phyloP scores from a whole-genome alignment of 2,797 vertebrate species.

The Schizopygopsis pylzovi region DNA sequence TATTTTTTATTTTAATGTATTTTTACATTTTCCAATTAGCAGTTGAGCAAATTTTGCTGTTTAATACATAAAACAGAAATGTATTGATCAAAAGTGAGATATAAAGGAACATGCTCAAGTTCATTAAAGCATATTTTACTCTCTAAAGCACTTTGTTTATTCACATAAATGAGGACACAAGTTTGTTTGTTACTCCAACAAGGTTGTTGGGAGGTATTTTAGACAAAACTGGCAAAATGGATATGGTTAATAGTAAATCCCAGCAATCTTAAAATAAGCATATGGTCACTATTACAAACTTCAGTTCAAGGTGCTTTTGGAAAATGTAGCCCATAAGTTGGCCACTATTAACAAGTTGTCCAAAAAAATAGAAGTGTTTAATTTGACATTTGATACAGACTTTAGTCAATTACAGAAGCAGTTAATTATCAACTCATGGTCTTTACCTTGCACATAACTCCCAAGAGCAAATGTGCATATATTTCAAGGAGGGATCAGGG shows the following conservation, averaged over 20 bases:
- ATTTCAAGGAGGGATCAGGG: neutral
- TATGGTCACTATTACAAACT: neutral
- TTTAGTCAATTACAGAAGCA: conserved; percentile 24
- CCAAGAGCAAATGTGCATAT: neutral
- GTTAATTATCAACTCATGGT: conserved; percentile 3
- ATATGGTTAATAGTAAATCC: neutral
- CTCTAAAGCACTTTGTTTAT: neutral
- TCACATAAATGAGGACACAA: neutral
- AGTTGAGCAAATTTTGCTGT: neutral
- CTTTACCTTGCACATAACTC: neutral
- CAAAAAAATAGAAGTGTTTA: neutral
- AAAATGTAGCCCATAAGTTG: neutral
- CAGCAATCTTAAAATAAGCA: neutral
- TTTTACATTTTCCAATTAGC: neutral
- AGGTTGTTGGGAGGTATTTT: neutral
- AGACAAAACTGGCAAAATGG: neutral
- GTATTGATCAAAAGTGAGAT: neutral
- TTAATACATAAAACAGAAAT: neutral
- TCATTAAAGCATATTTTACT: too few species aligned
- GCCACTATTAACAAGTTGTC: neutral
- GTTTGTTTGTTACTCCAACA: neutral
- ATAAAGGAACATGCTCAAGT: neutral
- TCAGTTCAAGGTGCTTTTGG: neutral
- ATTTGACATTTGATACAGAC: conserved; percentile 22
- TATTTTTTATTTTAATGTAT: neutral